These are phyloP conservation scores for Smittia aterrima DNA, from an alignment of 2,888 invertebrate species.

Conservation along the genomic window DNA sequence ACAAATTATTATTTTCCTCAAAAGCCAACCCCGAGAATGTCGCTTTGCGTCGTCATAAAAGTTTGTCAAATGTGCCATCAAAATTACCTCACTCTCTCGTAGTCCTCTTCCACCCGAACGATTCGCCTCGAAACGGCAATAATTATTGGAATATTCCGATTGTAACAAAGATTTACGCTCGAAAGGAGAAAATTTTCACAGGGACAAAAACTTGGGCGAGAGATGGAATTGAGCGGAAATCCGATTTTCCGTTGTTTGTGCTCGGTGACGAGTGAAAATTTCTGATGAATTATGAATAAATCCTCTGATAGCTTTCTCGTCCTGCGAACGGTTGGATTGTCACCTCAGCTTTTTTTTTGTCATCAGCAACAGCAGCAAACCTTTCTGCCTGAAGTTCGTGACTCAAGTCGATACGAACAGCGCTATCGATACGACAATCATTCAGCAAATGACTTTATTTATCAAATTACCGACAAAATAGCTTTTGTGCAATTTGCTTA, in stretches of 20 bases:
- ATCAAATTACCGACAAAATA: slow-evolving; percentile 32
- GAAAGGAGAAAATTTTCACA: slow-evolving; percentile 32
- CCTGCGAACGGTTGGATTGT: background rate
- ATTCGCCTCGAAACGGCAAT: slow-evolving; percentile 14
- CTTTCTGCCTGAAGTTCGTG: background rate
- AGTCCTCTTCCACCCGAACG: background rate
- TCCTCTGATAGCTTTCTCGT: slow-evolving; percentile 11
- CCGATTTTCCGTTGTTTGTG: slow-evolving; percentile 41
- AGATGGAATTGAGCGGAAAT: slow-evolving; percentile 36
- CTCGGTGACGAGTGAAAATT: slow-evolving; percentile 41
- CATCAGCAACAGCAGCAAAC: background rate
- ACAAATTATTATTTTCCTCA: slow-evolving; percentile 41
- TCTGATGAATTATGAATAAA: slow-evolving; percentile 40
- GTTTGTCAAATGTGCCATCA: slow-evolving; percentile 21
- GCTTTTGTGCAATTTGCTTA: background rate
- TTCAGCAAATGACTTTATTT: slow-evolving; percentile 16
- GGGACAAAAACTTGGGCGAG: background rate
- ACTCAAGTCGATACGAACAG: background rate
- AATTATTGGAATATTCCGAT: slow-evolving; percentile 22
- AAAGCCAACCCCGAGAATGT: slow-evolving; percentile 26
- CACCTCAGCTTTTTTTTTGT: background rate
- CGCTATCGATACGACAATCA: slow-evolving; percentile 18
- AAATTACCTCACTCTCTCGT: slow-evolving; percentile 27
- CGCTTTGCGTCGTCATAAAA: slow-evolving; percentile 21
- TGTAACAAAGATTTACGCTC: slow-evolving; percentile 39